Conservation (phyloP, 53 echinoderm and acorn worm species). For the Antedon mediterranea region DNA sequence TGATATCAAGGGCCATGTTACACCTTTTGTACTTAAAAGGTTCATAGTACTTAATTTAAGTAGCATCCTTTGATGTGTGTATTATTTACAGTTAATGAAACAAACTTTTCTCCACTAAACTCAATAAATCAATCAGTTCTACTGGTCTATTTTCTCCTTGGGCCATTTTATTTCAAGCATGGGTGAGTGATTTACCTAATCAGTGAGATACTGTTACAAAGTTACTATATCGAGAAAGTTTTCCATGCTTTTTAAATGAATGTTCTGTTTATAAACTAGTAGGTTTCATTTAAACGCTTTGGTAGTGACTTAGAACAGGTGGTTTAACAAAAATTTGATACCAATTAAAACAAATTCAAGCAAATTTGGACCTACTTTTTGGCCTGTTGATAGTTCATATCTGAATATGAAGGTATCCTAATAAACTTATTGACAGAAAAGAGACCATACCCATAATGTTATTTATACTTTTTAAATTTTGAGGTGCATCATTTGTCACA, state of each 20-base stretch:
- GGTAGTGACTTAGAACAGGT: not conserved
- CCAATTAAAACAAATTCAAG: not conserved
- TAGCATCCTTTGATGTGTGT: not conserved
- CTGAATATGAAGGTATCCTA: too few species aligned
- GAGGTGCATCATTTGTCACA: too few species aligned
- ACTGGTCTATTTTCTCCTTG: not conserved
- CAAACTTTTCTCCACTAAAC: not conserved
- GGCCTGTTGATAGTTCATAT: too few species aligned
- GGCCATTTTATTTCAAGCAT: not conserved
- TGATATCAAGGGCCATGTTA: not conserved
- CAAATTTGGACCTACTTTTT: too few species aligned
- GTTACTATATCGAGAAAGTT: too few species aligned
- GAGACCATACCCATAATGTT: too few species aligned
- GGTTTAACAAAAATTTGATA: not conserved
- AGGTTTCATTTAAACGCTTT: not conserved
- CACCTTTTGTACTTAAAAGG: not conserved
- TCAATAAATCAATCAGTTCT: not conserved
- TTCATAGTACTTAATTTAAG: not conserved
- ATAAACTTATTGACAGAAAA: too few species aligned
- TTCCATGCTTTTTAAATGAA: too few species aligned
- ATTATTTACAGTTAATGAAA: not conserved
- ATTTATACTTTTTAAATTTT: too few species aligned
- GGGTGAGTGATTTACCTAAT: not conserved
- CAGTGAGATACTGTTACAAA: not conserved
- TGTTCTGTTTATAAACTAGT: not conserved